Evolutionary conservation across 2,113 vertebrate species (phyloP).

Genomic region (Bolborhynchus lineola): DNA sequence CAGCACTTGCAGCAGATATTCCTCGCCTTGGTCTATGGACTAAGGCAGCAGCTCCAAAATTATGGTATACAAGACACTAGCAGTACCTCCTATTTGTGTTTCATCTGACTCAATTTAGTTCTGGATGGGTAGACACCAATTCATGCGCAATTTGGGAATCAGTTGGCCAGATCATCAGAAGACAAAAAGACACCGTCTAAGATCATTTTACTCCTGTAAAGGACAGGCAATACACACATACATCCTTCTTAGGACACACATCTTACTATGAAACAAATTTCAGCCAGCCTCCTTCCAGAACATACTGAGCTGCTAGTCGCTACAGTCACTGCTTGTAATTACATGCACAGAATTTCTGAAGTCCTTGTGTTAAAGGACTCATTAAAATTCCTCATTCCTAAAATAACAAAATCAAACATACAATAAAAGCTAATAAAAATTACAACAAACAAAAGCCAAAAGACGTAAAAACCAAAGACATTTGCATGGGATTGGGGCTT

Average conservation of each 20-base stretch:
- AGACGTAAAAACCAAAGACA: not conserved
- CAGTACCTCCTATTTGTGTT: not conserved
- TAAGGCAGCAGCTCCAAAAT: not conserved
- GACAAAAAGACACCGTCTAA: not conserved
- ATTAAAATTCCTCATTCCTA: not conserved
- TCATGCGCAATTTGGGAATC: not conserved
- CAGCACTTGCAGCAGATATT: not conserved
- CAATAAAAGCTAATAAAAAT: not conserved
- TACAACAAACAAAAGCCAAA: not conserved
- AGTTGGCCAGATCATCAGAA: not conserved
- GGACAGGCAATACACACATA: not conserved
- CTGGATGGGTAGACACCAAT: not conserved
- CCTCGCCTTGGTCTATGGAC: not conserved
- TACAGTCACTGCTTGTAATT: not conserved
- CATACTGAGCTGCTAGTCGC: not conserved
- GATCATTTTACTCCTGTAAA: not conserved
- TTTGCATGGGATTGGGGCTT: not conserved
- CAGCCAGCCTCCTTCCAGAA: not conserved
- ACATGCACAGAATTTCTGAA: not conserved
- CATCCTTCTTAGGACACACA: not conserved
- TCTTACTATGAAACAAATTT: not conserved
- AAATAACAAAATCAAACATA: not conserved
- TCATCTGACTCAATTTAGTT: not conserved
- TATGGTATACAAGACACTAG: not conserved
- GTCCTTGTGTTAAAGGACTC: not conserved